A percentile compares a stretch with the other conserved stretches of the same genome.
phyloP scores from a whole-genome alignment of 2,797 vertebrate genomes.

The Bovichtus variegatus region DNA sequence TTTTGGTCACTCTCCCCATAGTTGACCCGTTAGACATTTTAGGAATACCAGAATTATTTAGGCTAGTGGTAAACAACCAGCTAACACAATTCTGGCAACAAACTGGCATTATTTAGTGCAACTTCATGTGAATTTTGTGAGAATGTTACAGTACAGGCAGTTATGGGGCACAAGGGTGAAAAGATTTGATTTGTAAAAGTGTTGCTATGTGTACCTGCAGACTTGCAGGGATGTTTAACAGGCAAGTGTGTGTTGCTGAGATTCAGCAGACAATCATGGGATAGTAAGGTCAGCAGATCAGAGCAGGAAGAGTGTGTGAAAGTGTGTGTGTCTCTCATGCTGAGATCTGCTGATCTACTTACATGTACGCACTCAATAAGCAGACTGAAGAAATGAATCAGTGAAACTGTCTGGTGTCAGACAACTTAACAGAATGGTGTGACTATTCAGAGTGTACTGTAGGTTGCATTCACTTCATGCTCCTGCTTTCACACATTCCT shows the following conservation, averaged over 20 bases:
- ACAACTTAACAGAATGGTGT: constrained; percentile 21
- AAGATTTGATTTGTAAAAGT: background rate
- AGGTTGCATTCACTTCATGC: constrained; percentile 20
- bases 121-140: background rate
- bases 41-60: background rate
- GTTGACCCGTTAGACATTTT: background rate
- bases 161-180: background rate
- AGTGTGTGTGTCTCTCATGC: constrained; percentile 2
- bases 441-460: constrained; percentile 1
- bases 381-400: constrained; percentile 47
- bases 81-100: background rate
- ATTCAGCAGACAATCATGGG: constrained; percentile 41
- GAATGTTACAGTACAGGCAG: no score
- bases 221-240: background rate
- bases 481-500: constrained; percentile 33
- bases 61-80: background rate
- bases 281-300: constrained; percentile 52
- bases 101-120: background rate
- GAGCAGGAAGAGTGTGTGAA: constrained; percentile 1
- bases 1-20: background rate
- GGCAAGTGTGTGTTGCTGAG: constrained; percentile 25
- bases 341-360: constrained; percentile 36
- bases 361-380: constrained; percentile 34
- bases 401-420: constrained; percentile 22
- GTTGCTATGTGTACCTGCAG: background rate